These are phyloP conservation scores for Ephestia elutella DNA, from an alignment of 1,140 invertebrate genomes.

Conservation along the genomic window DNA sequence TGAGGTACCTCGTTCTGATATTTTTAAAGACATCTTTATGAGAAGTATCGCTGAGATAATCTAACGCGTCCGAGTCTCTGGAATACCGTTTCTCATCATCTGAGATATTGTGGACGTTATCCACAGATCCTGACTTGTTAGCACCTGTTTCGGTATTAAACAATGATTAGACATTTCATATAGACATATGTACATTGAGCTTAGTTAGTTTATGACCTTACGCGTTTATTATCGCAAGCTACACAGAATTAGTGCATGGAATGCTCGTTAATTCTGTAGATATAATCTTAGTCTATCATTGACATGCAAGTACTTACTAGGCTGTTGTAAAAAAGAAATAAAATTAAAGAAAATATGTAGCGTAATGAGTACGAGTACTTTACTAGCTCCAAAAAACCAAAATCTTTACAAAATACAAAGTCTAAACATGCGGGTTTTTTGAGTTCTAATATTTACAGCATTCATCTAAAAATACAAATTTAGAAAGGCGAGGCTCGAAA, in stretches of 20 bases:
- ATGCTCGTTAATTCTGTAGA: conserved; percentile 40
- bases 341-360: not conserved
- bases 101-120: conserved; percentile 45
- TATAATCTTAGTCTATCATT: not conserved
- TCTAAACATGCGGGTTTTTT: not conserved
- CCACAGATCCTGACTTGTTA: conserved; percentile 53
- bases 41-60: conserved; percentile 46
- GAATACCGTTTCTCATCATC: conserved; percentile 41
- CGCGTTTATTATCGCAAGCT: conserved; percentile 42
- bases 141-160: conserved; percentile 66
- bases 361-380: not conserved
- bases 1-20: conserved; percentile 60
- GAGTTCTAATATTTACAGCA: not conserved
- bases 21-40: conserved; percentile 59
- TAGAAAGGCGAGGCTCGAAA: no score
- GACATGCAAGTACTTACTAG: not conserved
- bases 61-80: conserved; percentile 38
- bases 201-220: conserved; percentile 39
- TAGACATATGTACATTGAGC: conserved; percentile 12
- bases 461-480: no score
- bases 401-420: not conserved
- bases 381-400: not conserved
- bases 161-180: conserved; percentile 45
- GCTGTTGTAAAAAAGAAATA: not conserved
- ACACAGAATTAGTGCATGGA: conserved; percentile 64